Evolutionary conservation across 2,113 vertebrate species (phyloP).

Genomic region (Tympanuchus pallidicinctus): DNA sequence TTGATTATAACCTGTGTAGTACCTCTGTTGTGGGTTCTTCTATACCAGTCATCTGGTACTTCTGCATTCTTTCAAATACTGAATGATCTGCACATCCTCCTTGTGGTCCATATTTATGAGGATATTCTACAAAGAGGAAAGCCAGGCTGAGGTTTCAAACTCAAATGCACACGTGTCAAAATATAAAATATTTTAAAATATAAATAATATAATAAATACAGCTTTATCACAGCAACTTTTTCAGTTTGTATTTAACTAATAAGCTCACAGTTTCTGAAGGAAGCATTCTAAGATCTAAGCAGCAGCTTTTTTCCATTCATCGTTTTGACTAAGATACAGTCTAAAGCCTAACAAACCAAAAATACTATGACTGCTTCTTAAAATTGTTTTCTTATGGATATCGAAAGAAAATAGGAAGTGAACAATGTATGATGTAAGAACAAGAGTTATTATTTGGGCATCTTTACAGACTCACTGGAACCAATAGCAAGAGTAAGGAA

Average conservation of each 20-base stretch:
- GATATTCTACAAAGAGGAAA: constrained; percentile 86
- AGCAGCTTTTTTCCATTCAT: background rate
- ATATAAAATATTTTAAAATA: too few relatives aligned
- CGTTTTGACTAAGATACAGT: background rate
- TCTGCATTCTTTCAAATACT: constrained; percentile 96
- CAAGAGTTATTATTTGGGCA: background rate
- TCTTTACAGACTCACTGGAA: background rate
- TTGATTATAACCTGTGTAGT: constrained; percentile 12
- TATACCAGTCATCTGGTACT: constrained; percentile 87
- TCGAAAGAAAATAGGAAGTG: background rate
- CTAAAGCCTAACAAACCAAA: background rate
- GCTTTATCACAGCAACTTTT: background rate
- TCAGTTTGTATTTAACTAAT: background rate
- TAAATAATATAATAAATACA: background rate
- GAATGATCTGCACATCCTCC: constrained; percentile 95
- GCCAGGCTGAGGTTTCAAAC: constrained; percentile 23
- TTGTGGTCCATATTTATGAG: constrained; percentile 95
- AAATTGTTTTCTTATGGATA: background rate
- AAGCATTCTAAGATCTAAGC: background rate
- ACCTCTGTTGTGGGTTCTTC: constrained; percentile 78
- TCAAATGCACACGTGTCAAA: background rate
- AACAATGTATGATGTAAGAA: background rate
- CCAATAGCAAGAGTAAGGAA: background rate
- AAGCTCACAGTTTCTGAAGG: background rate
- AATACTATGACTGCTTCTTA: background rate